Evolutionary conservation across 2,113 vertebrate species (phyloP).

Genomic region (Pipa parva): DNA sequence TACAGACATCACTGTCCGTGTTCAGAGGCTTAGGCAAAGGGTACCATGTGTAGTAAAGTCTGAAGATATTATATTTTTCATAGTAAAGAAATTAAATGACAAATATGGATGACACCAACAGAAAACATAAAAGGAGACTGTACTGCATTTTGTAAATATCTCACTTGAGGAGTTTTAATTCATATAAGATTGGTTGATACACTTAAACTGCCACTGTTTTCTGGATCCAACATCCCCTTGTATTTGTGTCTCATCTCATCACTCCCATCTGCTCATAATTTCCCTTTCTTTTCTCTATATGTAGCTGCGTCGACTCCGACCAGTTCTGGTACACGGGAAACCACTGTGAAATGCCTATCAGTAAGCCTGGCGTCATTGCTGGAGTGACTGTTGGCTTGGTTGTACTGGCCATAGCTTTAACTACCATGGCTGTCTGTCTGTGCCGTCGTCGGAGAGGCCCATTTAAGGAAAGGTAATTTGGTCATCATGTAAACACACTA

Average conservation of each 20-base stretch:
- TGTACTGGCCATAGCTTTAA: constrained; percentile 6
- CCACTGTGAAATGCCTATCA: constrained; percentile 27
- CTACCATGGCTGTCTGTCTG: neutral
- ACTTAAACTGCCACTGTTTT: no score
- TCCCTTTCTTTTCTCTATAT: neutral
- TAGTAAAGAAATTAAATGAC: no score
- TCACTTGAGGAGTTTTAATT: neutral
- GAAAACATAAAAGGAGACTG: neutral
- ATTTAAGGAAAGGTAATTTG: constrained; percentile 9
- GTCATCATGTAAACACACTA: no score
- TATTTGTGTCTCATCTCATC: neutral
- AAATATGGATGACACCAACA: neutral
- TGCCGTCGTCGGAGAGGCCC: neutral
- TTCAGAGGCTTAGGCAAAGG: no score
- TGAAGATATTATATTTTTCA: no score
- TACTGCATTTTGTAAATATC: neutral
- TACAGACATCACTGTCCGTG: no score
- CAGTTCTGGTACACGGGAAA: constrained; percentile 36
- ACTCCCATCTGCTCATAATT: neutral
- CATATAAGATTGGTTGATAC: no score
- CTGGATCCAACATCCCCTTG: no score
- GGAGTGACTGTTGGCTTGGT: constrained; percentile 26
- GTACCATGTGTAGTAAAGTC: no score
- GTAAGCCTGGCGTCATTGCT: constrained; percentile 40
- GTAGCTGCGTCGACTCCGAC: constrained; percentile 19